phyloP scores from a whole-genome alignment of 1,140 invertebrate species.

The Trialeurodes vaporariorum region DNA sequence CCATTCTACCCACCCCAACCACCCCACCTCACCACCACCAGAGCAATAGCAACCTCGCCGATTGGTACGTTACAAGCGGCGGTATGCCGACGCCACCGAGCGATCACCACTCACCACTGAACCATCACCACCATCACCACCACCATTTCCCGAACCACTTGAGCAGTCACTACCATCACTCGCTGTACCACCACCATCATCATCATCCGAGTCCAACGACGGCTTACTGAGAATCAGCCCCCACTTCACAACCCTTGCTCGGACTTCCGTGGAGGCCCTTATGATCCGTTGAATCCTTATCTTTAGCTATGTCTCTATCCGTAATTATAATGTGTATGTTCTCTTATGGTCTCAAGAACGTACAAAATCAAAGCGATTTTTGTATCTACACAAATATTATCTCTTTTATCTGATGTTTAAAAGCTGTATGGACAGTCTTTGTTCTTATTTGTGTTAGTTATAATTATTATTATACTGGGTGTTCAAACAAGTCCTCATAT shows the following conservation, averaged over 20 bases:
- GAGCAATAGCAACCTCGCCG: constrained; percentile 31
- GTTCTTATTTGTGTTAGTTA: neutral
- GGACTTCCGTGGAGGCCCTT: constrained; percentile 14
- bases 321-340: neutral
- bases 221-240: constrained; percentile 26
- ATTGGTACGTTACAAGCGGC: constrained; percentile 23
- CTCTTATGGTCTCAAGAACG: neutral
- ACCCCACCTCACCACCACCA: constrained; percentile 32
- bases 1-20: constrained; percentile 24
- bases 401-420: neutral
- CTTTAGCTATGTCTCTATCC: constrained; percentile 3
- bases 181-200: constrained; percentile 21
- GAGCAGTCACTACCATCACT: constrained; percentile 20
- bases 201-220: constrained; percentile 24
- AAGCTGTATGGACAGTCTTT: neutral
- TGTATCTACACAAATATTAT: neutral
- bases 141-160: constrained; percentile 39
- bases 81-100: constrained; percentile 39
- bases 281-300: constrained; percentile 6
- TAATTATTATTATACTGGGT: neutral
- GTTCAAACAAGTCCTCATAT: too few species aligned
- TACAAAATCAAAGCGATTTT: neutral
- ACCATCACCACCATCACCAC: constrained; percentile 38
- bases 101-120: constrained; percentile 43
- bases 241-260: constrained; percentile 19